These are phyloP conservation scores for Heterohyrax brucei DNA, from an alignment of 2,797 vertebrate genomes.

Conservation along the genomic window DNA sequence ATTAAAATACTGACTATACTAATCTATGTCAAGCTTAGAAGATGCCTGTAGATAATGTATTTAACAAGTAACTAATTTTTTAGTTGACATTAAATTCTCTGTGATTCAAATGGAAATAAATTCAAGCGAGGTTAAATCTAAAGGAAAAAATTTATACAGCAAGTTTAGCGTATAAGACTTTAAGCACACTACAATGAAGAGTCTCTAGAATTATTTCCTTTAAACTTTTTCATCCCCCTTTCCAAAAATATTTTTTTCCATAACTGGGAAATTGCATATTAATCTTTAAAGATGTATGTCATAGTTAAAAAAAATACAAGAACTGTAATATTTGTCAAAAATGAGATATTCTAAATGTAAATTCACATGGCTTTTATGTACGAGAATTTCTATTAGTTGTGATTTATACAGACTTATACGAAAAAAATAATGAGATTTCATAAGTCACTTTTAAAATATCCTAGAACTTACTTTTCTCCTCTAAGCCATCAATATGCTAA, in stretches of 20 bases:
- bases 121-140: background rate
- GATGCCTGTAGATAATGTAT: background rate
- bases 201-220: background rate
- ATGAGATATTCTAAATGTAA: constrained; percentile 72
- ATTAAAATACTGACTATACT: background rate
- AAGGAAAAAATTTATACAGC: background rate
- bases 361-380: constrained; percentile 67
- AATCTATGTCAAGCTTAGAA: background rate
- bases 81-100: background rate
- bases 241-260: background rate
- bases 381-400: background rate
- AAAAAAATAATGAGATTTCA: background rate
- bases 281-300: constrained; percentile 66
- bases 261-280: constrained; percentile 69
- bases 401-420: constrained; percentile 43
- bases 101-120: background rate
- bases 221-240: constrained; percentile 5
- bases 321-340: constrained; percentile 55
- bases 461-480: constrained; percentile 48
- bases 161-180: constrained; percentile 24
- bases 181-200: background rate
- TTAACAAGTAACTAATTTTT: constrained; percentile 41
- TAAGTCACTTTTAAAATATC: constrained; percentile 43
- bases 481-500: constrained; percentile 48
- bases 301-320: background rate